Conservation (phyloP, 2,113 vertebrate species). For the Jaculus jaculus region DNA sequence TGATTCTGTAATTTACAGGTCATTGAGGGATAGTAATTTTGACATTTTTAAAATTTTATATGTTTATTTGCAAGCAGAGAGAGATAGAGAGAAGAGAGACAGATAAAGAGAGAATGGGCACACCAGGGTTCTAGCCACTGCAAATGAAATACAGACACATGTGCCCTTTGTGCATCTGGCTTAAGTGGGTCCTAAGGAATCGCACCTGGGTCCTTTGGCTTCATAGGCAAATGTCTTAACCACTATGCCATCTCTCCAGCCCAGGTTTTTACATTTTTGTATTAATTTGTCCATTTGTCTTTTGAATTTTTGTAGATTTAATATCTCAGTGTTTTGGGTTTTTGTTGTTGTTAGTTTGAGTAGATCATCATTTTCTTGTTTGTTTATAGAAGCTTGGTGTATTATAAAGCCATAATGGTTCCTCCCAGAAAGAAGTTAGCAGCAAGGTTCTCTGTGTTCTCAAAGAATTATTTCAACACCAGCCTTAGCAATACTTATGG, state of each 20-base stretch:
- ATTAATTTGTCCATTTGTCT: slow-evolving; percentile 1
- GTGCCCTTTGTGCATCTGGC: too few relatives aligned
- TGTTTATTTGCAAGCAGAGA: too few relatives aligned
- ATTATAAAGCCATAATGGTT: neutral
- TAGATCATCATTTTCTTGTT: slow-evolving; percentile 4
- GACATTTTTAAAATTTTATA: too few relatives aligned
- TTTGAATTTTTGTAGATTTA: slow-evolving; percentile 22
- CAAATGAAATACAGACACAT: too few relatives aligned
- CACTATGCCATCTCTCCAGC: too few relatives aligned
- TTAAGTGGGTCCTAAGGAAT: too few relatives aligned
- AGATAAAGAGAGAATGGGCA: too few relatives aligned
- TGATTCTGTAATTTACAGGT: slow-evolving; percentile 24
- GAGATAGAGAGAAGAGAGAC: too few relatives aligned
- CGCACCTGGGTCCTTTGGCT: too few relatives aligned
- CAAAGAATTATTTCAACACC: neutral
- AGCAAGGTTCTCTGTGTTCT: neutral
- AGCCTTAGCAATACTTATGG: neutral
- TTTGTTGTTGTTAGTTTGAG: neutral
- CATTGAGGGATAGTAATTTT: slow-evolving; percentile 35
- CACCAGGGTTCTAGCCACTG: too few relatives aligned
- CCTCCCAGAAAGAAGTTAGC: neutral
- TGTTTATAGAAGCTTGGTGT: neutral
- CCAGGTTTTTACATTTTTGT: slow-evolving; percentile 33
- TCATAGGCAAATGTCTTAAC: too few relatives aligned
- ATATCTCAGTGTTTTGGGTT: neutral